Evolutionary conservation across 2,797 vertebrate genomes (phyloP).

Genomic region (Bradypodion pumilum): DNA sequence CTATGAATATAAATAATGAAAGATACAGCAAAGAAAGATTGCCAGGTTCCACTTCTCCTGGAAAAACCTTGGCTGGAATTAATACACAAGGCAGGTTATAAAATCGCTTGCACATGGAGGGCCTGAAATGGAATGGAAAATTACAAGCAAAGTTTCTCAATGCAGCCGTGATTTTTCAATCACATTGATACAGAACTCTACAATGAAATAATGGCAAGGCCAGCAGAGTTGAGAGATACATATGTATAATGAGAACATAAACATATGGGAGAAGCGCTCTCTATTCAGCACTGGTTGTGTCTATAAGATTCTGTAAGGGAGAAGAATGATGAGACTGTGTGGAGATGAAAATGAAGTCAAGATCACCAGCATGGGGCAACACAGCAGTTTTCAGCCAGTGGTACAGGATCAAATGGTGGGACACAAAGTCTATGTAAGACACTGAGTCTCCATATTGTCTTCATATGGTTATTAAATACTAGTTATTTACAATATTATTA

Average conservation of each 20-base stretch:
- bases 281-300: neutral
- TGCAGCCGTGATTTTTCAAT: slow-evolving; percentile 15
- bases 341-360: neutral
- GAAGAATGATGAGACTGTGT: neutral
- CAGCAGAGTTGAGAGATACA: neutral
- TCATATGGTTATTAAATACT: too few relatives aligned
- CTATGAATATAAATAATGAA: slow-evolving; percentile 19
- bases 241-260: neutral
- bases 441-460: too few relatives aligned
- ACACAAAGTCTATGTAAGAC: neutral
- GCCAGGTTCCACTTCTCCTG: slow-evolving; percentile 1
- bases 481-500: too few relatives aligned
- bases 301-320: neutral
- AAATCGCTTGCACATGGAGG: slow-evolving; percentile 1
- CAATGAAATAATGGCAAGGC: neutral
- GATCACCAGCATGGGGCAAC: neutral
- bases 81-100: slow-evolving; percentile 1
- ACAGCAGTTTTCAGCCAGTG: neutral
- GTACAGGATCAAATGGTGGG: neutral
- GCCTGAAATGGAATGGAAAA: slow-evolving; percentile 19
- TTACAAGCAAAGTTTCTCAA: slow-evolving; percentile 1
- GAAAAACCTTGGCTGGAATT: slow-evolving; percentile 30
- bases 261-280: neutral
- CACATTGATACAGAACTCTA: neutral
- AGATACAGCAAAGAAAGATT: slow-evolving; percentile 14